phyloP scores from a whole-genome alignment of 1,140 invertebrate genomes.

The Harlomillsia oculata region DNA sequence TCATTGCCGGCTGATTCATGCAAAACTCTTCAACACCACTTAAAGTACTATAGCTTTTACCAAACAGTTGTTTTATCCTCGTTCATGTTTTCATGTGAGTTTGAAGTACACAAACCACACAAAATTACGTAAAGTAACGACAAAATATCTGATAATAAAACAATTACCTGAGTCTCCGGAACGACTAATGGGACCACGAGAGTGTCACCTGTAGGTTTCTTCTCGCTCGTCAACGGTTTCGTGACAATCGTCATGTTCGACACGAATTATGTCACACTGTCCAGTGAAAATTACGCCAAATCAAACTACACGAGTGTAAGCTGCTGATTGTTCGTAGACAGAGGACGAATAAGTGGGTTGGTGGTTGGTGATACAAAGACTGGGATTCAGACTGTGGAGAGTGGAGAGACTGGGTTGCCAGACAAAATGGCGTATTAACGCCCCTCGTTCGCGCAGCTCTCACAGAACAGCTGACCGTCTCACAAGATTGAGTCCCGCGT shows the following conservation, averaged over 20 bases:
- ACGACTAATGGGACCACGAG: slow-evolving; percentile 51
- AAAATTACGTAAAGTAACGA: background rate
- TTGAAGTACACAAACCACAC: background rate
- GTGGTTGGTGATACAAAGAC: no score
- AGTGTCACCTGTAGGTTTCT: slow-evolving; percentile 49
- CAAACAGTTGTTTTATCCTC: background rate
- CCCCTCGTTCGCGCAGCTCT: no score
- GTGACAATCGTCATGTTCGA: slow-evolving; percentile 54
- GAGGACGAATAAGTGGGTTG: no score
- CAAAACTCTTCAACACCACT: background rate
- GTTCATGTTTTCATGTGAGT: background rate
- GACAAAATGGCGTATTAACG: no score
- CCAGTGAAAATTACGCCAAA: no score
- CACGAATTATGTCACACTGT: background rate
- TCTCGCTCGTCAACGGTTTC: slow-evolving; percentile 51
- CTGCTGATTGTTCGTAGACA: no score
- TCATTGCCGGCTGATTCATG: background rate
- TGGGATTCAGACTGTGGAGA: no score
- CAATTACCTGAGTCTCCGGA: slow-evolving; percentile 1
- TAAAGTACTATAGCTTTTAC: background rate
- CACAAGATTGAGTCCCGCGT: no score
- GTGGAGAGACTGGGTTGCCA: no score
- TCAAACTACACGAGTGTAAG: no score
- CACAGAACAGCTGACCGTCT: no score
- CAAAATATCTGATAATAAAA: background rate